Conservation (phyloP, 2,113 vertebrate species). For the Coptodon rendalli region DNA sequence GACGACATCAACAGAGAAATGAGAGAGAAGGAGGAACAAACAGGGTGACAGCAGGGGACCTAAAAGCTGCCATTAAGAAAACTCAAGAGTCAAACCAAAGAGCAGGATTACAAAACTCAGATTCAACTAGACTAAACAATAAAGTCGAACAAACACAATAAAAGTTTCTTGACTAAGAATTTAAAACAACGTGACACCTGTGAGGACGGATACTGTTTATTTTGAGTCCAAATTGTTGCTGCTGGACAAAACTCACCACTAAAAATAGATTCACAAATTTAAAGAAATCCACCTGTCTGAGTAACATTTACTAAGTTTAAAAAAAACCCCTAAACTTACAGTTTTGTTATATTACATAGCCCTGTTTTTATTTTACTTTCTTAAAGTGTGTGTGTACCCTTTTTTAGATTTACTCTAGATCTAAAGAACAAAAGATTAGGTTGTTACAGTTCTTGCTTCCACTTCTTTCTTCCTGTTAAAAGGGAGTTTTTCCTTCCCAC, state of each 20-base stretch:
- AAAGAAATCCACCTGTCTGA: neutral
- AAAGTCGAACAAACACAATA: neutral
- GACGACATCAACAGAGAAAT: neutral
- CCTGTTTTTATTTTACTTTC: neutral
- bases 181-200: neutral
- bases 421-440: neutral
- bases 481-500: neutral
- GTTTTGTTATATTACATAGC: neutral
- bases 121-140: neutral
- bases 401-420: neutral
- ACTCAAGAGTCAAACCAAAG: neutral
- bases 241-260: neutral
- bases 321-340: fast-evolving
- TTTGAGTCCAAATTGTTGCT: neutral
- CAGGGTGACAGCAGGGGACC: neutral
- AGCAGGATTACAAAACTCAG: neutral
- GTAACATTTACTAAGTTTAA: neutral
- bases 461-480: neutral
- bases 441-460: neutral
- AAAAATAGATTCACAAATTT: neutral
- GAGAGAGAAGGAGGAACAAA: neutral
- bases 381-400: neutral
- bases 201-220: neutral
- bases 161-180: neutral
- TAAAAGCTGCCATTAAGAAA: neutral